phyloP scores from a whole-genome alignment of 2,113 vertebrate species.

The Heliornis fulica region DNA sequence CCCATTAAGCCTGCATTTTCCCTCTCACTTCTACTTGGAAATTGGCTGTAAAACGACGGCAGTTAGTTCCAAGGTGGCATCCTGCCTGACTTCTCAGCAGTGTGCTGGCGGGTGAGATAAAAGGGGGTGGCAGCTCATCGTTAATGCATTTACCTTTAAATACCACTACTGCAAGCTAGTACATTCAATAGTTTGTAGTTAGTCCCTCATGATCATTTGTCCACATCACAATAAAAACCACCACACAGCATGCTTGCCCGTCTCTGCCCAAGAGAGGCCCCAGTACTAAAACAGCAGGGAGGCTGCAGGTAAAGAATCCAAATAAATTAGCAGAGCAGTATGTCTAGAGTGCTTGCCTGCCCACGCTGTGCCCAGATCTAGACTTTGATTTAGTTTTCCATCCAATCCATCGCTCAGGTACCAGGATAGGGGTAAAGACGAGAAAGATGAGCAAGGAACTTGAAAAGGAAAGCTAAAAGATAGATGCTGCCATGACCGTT shows the following conservation, averaged over 20 bases:
- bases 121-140: neutral
- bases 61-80: neutral
- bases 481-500: neutral
- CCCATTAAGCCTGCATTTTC: neutral
- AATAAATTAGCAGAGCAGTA: neutral
- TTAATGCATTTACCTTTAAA: slow-evolving; percentile 5
- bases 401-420: neutral
- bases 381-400: neutral
- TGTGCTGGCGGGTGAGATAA: neutral
- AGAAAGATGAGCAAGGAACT: neutral
- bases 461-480: neutral
- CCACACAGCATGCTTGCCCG: neutral
- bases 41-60: neutral
- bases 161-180: neutral
- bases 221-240: slow-evolving; percentile 21
- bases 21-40: neutral
- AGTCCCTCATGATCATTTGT: neutral
- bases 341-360: neutral
- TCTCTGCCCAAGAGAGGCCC: slow-evolving; percentile 21
- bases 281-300: slow-evolving; percentile 31
- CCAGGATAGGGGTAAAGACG: neutral
- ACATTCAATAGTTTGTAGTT: neutral
- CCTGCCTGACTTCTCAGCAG: neutral
- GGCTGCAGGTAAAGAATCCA: slow-evolving; percentile 34
- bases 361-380: neutral